Evolutionary conservation across 2,113 vertebrate species (phyloP).

Genomic region (Psephotus haematonotus): DNA sequence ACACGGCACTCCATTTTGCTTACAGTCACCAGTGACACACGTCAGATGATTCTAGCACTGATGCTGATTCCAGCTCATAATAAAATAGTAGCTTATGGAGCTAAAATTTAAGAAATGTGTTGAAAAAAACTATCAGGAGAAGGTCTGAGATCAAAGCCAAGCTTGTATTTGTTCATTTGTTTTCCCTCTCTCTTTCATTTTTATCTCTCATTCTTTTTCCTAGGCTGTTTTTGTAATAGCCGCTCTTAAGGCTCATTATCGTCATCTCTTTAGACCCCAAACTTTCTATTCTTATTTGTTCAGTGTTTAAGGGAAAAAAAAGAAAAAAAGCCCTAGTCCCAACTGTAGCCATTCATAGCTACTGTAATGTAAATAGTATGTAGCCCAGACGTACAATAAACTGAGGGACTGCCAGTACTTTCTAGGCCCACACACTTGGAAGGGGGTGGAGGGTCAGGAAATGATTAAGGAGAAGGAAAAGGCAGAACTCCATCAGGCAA

Average conservation of each 20-base stretch:
- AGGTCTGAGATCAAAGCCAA: background rate
- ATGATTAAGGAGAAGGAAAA: background rate
- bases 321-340: background rate
- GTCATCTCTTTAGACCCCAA: background rate
- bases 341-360: background rate
- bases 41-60: background rate
- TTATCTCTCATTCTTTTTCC: background rate
- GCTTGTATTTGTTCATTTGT: background rate
- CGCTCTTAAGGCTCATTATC: fast-evolving
- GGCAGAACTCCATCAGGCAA: background rate
- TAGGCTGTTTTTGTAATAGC: background rate
- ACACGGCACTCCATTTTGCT: background rate
- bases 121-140: background rate
- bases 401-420: constrained; percentile 56
- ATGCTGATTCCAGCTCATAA: background rate
- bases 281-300: background rate
- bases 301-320: background rate
- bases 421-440: constrained; percentile 44
- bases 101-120: background rate
- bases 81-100: background rate
- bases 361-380: constrained; percentile 14
- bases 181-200: background rate
- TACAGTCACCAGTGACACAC: background rate
- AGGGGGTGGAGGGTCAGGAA: background rate
- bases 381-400: background rate